Conservation (phyloP, 1,140 invertebrate genomes). For the Caenorhabditis tropicalis region DNA sequence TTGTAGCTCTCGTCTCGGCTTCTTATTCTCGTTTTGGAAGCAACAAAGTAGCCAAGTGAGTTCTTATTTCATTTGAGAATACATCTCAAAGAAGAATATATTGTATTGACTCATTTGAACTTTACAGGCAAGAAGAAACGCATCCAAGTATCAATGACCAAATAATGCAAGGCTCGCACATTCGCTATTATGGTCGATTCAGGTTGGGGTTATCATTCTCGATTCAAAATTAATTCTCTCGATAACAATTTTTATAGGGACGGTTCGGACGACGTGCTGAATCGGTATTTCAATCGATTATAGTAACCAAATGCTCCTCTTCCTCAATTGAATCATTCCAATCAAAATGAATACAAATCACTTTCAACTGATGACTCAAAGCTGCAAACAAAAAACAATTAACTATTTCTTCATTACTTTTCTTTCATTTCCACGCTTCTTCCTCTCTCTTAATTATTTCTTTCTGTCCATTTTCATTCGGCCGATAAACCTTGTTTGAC, state of each 20-base stretch:
- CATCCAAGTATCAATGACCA: constrained; percentile 39
- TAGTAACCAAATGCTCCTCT: not conserved
- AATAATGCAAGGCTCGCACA: constrained; percentile 34
- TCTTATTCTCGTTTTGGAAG: constrained; percentile 21
- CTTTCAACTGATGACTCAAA: constrained; percentile 11
- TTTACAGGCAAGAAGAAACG: not conserved
- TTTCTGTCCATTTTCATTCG: not conserved
- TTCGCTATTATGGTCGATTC: constrained; percentile 30
- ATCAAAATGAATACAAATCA: constrained; percentile 13
- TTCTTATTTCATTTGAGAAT: not conserved
- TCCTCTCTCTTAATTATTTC: not conserved
- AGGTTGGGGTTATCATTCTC: constrained; percentile 17
- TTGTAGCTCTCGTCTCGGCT: constrained; percentile 9
- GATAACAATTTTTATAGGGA: constrained; percentile 11
- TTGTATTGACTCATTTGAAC: too few species aligned
- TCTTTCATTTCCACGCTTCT: not conserved
- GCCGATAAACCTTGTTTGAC: constrained; percentile 14
- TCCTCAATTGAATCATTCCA: not conserved
- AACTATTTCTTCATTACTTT: too few species aligned
- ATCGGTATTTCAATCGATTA: constrained; percentile 23
- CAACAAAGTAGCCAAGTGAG: constrained; percentile 30
- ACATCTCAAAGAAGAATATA: too few species aligned
- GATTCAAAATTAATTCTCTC: not conserved
- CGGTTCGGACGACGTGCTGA: constrained; percentile 32
- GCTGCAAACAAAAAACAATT: not conserved